phyloP scores from a whole-genome alignment of 2,888 invertebrate genomes.

The Gortyna flavago region DNA sequence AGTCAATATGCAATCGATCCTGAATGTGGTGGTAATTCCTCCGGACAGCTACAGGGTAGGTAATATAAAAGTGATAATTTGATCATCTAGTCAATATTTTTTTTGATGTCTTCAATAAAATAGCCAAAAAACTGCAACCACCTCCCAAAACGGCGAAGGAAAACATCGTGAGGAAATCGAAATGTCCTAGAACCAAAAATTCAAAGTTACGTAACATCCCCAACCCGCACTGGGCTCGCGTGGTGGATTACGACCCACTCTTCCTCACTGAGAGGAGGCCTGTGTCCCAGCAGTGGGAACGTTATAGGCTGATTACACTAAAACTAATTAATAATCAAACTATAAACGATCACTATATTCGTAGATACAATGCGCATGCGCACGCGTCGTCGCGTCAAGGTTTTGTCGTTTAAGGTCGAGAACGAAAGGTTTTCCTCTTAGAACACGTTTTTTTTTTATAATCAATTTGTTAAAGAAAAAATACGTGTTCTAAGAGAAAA shows the following conservation, averaged over 20 bases:
- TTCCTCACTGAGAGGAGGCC: background rate
- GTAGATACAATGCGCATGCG: conserved; percentile 27
- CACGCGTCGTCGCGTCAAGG: conserved; percentile 44
- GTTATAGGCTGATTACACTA: background rate
- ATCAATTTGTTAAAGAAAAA: no score
- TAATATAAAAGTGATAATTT: no score
- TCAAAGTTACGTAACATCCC: no score
- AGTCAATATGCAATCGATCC: background rate
- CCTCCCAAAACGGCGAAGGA: background rate
- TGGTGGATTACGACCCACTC: background rate
- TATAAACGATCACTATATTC: background rate
- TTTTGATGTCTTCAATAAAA: no score
- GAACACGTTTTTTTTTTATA: conserved; percentile 14
- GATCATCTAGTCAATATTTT: no score
- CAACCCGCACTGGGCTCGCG: background rate
- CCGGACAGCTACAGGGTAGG: no score
- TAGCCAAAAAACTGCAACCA: no score
- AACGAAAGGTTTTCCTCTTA: conserved; percentile 55
- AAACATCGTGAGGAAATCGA: background rate
- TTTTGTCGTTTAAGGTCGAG: conserved; percentile 36
- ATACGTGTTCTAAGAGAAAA: no score
- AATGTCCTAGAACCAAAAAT: background rate
- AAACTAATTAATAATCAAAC: background rate
- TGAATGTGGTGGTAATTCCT: background rate
- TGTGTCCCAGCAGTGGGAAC: background rate